Percentiles rank a stretch among this genome's conserved stretches.
Evolutionary conservation across 37 sponge, comb jelly and placozoan species (phyloP).

Genomic region (Dysidea cf. avara): DNA sequence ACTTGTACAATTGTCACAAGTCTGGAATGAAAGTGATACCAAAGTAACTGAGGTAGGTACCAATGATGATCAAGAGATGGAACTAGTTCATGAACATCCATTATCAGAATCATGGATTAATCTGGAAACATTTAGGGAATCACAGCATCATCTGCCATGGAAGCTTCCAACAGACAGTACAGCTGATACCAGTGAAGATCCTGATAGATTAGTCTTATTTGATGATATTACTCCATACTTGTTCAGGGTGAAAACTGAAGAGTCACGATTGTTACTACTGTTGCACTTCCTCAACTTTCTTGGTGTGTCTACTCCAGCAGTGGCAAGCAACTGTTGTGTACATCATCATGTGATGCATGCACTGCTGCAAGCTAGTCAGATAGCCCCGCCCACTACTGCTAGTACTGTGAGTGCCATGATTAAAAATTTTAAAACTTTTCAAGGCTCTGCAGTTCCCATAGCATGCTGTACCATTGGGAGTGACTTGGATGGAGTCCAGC

Average conservation of each 20-base stretch:
- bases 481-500: too few relatives aligned
- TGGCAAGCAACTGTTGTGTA: neutral
- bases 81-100: slow-evolving; percentile 14
- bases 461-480: neutral
- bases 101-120: slow-evolving; percentile 62
- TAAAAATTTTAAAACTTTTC: neutral
- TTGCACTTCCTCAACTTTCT: slow-evolving; percentile 63
- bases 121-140: slow-evolving; percentile 54
- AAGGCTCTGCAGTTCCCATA: neutral
- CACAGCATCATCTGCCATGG: slow-evolving; percentile 58
- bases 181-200: slow-evolving; percentile 60
- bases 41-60: neutral
- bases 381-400: too few relatives aligned
- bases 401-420: too few relatives aligned
- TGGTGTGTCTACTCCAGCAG: slow-evolving; percentile 23
- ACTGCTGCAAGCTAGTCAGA: too few relatives aligned
- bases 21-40: neutral
- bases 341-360: too few relatives aligned
- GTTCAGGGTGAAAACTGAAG: slow-evolving; percentile 44
- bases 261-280: slow-evolving; percentile 44
- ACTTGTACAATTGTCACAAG: neutral
- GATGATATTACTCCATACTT: slow-evolving; percentile 65
- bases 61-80: slow-evolving; percentile 12
- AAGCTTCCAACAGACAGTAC: slow-evolving; percentile 14
- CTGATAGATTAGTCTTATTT: slow-evolving; percentile 73